Conservation (phyloP, 1,140 invertebrate species). For the Octopus sinensis region DNA sequence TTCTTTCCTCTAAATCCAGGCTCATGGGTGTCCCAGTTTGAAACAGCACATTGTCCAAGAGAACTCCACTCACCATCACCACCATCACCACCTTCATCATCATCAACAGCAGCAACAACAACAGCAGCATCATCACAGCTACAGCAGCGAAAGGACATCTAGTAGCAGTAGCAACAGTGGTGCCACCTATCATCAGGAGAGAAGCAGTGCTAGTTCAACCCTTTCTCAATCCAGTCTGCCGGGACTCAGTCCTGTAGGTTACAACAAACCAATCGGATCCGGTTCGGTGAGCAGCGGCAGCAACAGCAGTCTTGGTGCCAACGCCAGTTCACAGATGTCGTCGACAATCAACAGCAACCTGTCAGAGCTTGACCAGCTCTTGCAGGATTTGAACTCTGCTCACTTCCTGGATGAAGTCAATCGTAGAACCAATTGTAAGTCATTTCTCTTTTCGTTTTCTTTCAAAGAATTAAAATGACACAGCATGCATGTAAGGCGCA, state of each 20-base stretch:
- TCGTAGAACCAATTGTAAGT: slow-evolving; percentile 38
- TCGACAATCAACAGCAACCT: slow-evolving; percentile 73
- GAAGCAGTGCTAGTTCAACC: slow-evolving; percentile 37
- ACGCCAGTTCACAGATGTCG: background rate
- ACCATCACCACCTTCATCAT: slow-evolving; percentile 27
- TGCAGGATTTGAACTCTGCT: slow-evolving; percentile 85
- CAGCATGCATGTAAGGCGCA: too few species aligned
- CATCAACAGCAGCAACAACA: slow-evolving; percentile 15
- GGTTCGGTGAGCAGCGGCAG: background rate
- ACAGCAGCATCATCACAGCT: slow-evolving; percentile 27
- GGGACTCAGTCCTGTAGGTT: background rate
- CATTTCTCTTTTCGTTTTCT: too few species aligned
- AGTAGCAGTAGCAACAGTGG: slow-evolving; percentile 17
- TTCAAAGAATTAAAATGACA: too few species aligned
- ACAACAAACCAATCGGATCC: background rate
- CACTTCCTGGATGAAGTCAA: slow-evolving; percentile 65
- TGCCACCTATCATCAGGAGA: slow-evolving; percentile 36
- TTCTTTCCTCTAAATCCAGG: background rate
- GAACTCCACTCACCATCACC: background rate
- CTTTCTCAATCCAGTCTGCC: slow-evolving; percentile 42
- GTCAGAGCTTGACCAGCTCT: slow-evolving; percentile 84
- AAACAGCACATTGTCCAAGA: background rate
- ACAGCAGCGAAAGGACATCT: background rate
- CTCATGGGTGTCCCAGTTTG: background rate
- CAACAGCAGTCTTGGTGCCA: background rate